Percentiles rank a stretch among this genome's conserved stretches.
phyloP scores from a whole-genome alignment of 1,140 invertebrate species.

The Drosophila pectinifera region DNA sequence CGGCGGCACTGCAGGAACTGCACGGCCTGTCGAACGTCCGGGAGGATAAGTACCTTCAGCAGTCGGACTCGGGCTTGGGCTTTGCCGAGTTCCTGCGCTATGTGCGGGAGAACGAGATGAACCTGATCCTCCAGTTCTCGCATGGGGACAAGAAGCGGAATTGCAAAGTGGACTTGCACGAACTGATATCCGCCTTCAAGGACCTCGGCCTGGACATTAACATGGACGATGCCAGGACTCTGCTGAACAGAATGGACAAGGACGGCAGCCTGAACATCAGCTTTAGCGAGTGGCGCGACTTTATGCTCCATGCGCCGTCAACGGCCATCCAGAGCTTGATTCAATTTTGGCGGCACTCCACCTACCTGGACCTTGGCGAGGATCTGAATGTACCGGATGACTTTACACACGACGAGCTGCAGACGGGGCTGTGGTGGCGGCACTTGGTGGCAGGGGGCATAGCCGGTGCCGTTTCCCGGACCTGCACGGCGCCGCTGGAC shows the following conservation, averaged over 20 bases:
- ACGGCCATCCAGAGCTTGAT: constrained; percentile 96
- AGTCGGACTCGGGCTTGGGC: constrained; percentile 94
- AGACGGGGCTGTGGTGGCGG: constrained; percentile 98
- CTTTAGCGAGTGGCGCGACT: constrained; percentile 98
- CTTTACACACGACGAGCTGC: constrained; percentile 96
- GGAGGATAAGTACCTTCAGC: constrained; percentile 95
- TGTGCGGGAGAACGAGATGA: constrained; percentile 96
- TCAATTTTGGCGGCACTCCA: constrained; percentile 97
- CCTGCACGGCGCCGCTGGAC: constrained; percentile 98
- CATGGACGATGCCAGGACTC: constrained; percentile 90
- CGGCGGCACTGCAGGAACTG: constrained; percentile 92
- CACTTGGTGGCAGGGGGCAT: constrained; percentile 98
- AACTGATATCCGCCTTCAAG: constrained; percentile 92
- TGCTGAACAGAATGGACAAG: constrained; percentile 93
- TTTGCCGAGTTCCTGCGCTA: constrained; percentile 97
- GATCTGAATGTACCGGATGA: constrained; percentile 98
- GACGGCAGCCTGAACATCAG: constrained; percentile 97
- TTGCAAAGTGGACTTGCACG: constrained; percentile 94
- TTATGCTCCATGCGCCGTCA: constrained; percentile 95
- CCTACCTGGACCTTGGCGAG: constrained; percentile 98
- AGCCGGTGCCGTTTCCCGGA: constrained; percentile 97
- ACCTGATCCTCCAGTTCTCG: constrained; percentile 94
- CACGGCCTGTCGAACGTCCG: constrained; percentile 92
- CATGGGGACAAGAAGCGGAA: constrained; percentile 96
- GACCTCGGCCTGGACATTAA: constrained; percentile 92